phyloP scores from a whole-genome alignment of 1,140 invertebrate genomes.

The Geopemphigus sp. region DNA sequence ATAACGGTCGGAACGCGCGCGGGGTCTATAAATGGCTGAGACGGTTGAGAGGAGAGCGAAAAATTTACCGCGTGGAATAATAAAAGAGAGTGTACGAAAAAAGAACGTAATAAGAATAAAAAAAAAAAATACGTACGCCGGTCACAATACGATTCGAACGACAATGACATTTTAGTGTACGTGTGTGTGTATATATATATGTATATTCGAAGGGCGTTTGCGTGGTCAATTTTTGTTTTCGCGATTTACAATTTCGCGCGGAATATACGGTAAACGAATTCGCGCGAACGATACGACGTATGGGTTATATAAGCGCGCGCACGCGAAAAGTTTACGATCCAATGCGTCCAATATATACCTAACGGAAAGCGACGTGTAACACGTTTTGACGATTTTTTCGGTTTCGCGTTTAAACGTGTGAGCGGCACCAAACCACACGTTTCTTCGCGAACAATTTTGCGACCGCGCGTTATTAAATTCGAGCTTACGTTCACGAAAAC shows the following conservation, averaged over 20 bases:
- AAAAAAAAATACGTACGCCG: not conserved
- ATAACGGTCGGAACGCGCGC: not conserved
- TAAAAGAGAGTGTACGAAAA: not conserved
- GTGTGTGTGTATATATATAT: not conserved
- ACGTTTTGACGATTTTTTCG: too few relatives aligned
- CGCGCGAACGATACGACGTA: too few relatives aligned
- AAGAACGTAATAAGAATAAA: conserved; percentile 3
- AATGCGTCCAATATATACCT: too few relatives aligned
- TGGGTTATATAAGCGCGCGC: too few relatives aligned
- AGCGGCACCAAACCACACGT: too few relatives aligned
- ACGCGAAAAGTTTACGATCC: too few relatives aligned
- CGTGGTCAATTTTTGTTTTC: not conserved
- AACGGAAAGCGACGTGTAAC: too few relatives aligned
- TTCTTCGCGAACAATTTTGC: too few relatives aligned
- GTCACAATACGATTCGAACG: too few relatives aligned
- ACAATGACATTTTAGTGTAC: not conserved
- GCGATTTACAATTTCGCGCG: not conserved
- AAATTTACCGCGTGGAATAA: conserved; percentile 9
- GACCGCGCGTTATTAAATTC: too few relatives aligned
- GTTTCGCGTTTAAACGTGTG: too few relatives aligned
- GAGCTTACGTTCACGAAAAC: too few relatives aligned
- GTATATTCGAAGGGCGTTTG: not conserved
- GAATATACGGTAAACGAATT: not conserved
- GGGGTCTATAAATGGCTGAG: not conserved
- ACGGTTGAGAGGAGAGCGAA: not conserved